phyloP scores from a whole-genome alignment of 92 coral and sea anemone species.

The Phymanthus crucifer region DNA sequence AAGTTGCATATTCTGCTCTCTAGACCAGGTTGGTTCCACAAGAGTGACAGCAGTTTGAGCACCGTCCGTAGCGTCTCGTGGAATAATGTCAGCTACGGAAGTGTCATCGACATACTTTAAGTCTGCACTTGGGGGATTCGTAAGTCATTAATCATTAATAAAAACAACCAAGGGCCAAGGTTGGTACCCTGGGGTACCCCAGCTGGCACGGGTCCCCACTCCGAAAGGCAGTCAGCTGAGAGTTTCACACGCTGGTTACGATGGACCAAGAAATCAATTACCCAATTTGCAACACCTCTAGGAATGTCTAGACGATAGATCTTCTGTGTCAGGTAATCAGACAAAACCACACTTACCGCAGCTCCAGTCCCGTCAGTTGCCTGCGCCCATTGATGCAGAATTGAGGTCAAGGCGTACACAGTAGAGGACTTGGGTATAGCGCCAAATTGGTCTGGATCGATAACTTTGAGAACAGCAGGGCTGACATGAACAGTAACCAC shows the following conservation, averaged over 20 bases:
- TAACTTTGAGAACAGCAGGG: too few species aligned
- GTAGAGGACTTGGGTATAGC: too few species aligned
- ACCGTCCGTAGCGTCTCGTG: background rate
- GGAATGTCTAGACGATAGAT: too few species aligned
- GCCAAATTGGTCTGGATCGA: too few species aligned
- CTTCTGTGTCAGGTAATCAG: too few species aligned
- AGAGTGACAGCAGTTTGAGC: background rate
- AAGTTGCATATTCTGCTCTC: background rate
- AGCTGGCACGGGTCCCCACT: background rate
- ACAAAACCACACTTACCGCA: too few species aligned
- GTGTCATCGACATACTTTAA: background rate
- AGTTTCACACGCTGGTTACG: background rate
- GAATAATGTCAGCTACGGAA: background rate
- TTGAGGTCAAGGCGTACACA: too few species aligned
- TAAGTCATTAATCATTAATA: background rate
- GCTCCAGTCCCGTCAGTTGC: too few species aligned
- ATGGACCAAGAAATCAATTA: too few species aligned
- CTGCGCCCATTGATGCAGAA: too few species aligned
- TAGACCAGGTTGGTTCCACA: background rate
- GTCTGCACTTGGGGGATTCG: background rate
- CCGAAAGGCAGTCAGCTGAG: background rate
- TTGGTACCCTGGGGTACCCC: background rate
- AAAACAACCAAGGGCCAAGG: background rate
- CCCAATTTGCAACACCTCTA: too few species aligned
- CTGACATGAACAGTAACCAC: too few species aligned